Base-by-base conservation (phyloP, 2,888 invertebrate genomes). In the Stramonita haemastoma region DNA sequence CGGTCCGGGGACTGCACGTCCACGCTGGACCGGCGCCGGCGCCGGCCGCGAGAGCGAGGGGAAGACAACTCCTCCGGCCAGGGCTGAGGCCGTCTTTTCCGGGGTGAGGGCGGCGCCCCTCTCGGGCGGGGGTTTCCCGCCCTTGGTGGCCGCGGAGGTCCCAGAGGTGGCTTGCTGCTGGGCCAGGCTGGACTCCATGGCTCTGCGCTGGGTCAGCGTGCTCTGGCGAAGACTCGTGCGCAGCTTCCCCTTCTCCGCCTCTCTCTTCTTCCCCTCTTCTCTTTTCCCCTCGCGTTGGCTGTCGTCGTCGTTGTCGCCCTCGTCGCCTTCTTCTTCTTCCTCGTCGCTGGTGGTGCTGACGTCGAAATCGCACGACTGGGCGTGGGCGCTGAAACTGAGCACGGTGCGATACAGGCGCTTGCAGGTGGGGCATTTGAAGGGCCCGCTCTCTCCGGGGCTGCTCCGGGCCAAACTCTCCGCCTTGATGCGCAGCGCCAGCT, bases 401-500 rank as follows among this genome's bases (percentile, higher is more conserved):
- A 93, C 94, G 0, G 96, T 96, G 77, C 96, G 93, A 91, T 96
- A 96, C 89, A 94, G 86, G 83, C 98, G 97, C 93, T 98, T 98
- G 95, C 98, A 99, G 91, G 98, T 97, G 93, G 97, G 97, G 96
- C 98, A 99, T 93, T 98, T 97, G 0, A 98, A 98, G 15, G 98
- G 97, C 6, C 95, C 95, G 85, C 93, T 93, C n/a, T 94, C 94
- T 34, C 93, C 94, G 6, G 94, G 93, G 86, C 92, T 92, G 90
- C 95, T 95, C 66, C 95, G 94, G 4, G 95, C 95, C 84, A 95
- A 91, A 91, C 95, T 95, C 91, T 95, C 95, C 57, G 95, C 94
- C 91, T 95, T 95, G 87, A 95, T 95, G 89, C 95, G 96, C 97
- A 34, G 97, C 97, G 91, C 97, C 96, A 95, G 93, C 84, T 94